Evolutionary conservation across 2,888 invertebrate genomes (phyloP), one percentile per base, ranked within the genome.

Genomic region (Agrilus mali): DNA sequence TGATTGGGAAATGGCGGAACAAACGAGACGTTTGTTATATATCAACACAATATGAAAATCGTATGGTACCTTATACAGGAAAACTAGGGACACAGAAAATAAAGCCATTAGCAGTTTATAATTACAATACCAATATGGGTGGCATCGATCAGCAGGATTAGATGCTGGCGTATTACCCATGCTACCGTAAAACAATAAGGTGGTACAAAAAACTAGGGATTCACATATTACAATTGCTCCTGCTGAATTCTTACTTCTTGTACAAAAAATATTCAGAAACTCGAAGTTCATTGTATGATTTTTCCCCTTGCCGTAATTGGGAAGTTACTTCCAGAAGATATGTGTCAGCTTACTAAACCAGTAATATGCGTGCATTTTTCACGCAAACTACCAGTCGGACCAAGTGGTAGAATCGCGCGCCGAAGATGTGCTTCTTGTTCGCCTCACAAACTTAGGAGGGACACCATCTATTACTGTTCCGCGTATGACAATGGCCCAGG

Each of bases 1-100:
- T 38, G 20, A 41, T 55, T 10, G 43, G 41, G 6, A 54, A 54
- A 42, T 55, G 51, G 51, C 48, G 43, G 17, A 50, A 50, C 38
- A 47, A 50, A 17, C 15, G 50, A 17, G 52, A 55, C 34, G 47
- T 52, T 16, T 34, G 43, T 10, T 50, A 47, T 22, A 50, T 54
- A 33, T 52, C 54, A 6, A 54, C 43, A 7, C 49, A 53, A 48
- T 48, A 40, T 42, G 34, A 32, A 7, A 48, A 43, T 14, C 20
- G 48, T 15, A 40, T 53, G 40, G 32, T 43, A 27, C 12, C 1
- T 12, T 13, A 31, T 1, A n/a, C n/a, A 16, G 14, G 33, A 2
- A 33, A 39, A 34, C 16, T 31, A 31, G 31, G 12, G 7, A 6
- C 15, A 13, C 16, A 41, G 27, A 44, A 38, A 31, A 20, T 42